Evolutionary conservation across 2,797 vertebrate species (phyloP).

Genomic region (Mico argentatus): DNA sequence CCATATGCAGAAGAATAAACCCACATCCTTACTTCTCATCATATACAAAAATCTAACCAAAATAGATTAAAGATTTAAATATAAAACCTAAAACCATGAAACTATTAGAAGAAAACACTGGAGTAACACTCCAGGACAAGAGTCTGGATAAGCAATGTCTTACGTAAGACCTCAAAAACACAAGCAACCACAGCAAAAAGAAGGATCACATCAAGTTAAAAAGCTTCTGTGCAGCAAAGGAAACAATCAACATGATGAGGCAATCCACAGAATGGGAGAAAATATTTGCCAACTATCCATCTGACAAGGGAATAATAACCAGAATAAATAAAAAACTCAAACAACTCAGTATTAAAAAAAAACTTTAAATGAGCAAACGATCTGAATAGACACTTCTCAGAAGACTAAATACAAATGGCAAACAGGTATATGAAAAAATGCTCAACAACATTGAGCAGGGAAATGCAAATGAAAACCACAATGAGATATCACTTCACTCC

Average conservation of each 20-base stretch:
- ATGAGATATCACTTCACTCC: neutral
- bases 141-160: neutral
- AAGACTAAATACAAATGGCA: neutral
- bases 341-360: neutral
- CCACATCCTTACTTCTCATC: neutral
- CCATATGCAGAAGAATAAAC: neutral
- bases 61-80: neutral
- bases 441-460: neutral
- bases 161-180: neutral
- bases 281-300: neutral
- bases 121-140: neutral
- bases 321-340: neutral
- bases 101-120: neutral
- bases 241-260: neutral
- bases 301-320: neutral
- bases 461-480: neutral
- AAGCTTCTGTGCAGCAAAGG: neutral
- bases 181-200: neutral
- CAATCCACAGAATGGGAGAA: neutral
- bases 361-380: neutral
- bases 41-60: neutral
- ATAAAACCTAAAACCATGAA: neutral
- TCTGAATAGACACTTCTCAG: neutral
- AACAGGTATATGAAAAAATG: neutral
- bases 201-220: neutral